These are phyloP conservation scores for Cantharis rufa DNA, from an alignment of 2,888 invertebrate genomes.

Conservation along the genomic window DNA sequence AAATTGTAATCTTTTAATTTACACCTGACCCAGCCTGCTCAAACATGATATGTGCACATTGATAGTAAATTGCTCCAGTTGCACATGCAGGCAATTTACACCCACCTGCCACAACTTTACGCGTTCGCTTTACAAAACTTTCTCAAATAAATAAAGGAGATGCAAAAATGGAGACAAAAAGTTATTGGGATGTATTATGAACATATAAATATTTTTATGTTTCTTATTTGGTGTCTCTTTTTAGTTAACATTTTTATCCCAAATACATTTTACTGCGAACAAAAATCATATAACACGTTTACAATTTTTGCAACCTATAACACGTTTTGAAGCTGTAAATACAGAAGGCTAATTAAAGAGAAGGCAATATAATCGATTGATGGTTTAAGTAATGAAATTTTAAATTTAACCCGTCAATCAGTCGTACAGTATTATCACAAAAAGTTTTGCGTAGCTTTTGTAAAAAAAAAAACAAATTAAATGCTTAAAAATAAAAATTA, in stretches of 20 bases:
- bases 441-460: no score
- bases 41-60: constrained; percentile 26
- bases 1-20: constrained; percentile 22
- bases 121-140: not conserved
- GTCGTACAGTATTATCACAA: not conserved
- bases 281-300: not conserved
- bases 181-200: not conserved
- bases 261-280: not conserved
- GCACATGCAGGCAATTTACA: constrained; percentile 25
- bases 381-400: not conserved
- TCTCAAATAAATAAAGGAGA: not conserved
- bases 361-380: not conserved
- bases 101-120: constrained; percentile 15
- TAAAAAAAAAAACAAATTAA: no score
- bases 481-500: no score
- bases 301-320: not conserved
- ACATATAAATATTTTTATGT: not conserved
- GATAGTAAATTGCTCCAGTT: constrained; percentile 25
- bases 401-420: not conserved
- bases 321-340: not conserved
- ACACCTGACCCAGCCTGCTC: constrained; percentile 26
- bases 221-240: not conserved
- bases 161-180: not conserved
- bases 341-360: not conserved
- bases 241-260: no score